Percentiles rank a stretch among this genome's conserved stretches.
These are phyloP conservation scores for Erebia aethiops DNA, from an alignment of 2,888 invertebrate genomes.

Conservation along the genomic window DNA sequence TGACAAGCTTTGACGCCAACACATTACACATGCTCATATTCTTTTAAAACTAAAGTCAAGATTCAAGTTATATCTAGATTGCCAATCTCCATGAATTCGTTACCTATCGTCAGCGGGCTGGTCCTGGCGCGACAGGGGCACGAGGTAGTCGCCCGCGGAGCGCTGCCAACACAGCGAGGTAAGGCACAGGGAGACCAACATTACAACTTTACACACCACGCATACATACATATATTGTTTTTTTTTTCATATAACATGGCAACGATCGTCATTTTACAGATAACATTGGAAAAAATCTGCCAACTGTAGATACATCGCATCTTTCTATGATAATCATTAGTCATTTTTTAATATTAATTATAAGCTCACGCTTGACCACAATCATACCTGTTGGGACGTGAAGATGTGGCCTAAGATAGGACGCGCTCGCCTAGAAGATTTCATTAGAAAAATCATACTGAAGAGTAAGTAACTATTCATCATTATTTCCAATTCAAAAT, in stretches of 20 bases:
- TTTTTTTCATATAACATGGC: constrained; percentile 1
- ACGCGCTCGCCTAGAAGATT: too few species aligned
- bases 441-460: too few species aligned
- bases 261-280: not conserved
- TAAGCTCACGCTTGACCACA: too few species aligned
- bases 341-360: too few species aligned
- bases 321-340: not conserved
- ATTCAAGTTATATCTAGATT: not conserved
- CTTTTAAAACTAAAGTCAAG: too few species aligned
- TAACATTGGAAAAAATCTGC: not conserved
- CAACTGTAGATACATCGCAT: not conserved
- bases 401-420: too few species aligned
- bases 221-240: not conserved
- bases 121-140: constrained; percentile 76
- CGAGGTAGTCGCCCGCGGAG: constrained; percentile 78
- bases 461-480: too few species aligned
- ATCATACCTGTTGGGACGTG: too few species aligned
- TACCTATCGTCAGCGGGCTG: constrained; percentile 69
- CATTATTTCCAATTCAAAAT: too few species aligned
- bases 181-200: constrained; percentile 56
- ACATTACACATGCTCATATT: too few species aligned
- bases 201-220: constrained; percentile 40
- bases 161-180: constrained; percentile 78
- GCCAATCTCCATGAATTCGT: constrained; percentile 44
- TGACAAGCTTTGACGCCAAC: too few species aligned